These are phyloP conservation scores for Eledone cirrhosa DNA, from an alignment of 2,888 invertebrate genomes.

Conservation along the genomic window DNA sequence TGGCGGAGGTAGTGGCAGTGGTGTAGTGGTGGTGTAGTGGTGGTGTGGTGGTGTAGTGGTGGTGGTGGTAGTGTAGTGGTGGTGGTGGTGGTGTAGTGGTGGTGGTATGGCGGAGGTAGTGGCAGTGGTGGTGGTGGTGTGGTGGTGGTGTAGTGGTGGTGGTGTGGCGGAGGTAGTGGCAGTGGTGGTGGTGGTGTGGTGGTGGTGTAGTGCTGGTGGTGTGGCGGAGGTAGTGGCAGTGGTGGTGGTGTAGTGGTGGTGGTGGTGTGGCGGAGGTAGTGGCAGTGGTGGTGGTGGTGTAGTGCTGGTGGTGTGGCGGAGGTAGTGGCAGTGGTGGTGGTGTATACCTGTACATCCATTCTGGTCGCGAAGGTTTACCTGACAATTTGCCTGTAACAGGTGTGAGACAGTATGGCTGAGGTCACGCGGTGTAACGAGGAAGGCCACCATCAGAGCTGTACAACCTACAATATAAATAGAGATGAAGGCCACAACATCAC, in stretches of 20 bases:
- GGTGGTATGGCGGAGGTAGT: too few relatives aligned
- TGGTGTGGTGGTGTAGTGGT: not conserved
- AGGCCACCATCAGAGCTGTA: slow-evolving; percentile 50
- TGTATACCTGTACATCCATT: slow-evolving; percentile 48
- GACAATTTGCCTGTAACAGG: slow-evolving; percentile 43
- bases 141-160: not conserved
- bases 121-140: too few relatives aligned
- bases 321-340: not conserved
- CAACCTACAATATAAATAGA: slow-evolving; percentile 36
- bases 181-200: not conserved
- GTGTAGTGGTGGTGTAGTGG: not conserved
- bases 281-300: not conserved
- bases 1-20: not conserved
- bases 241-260: not conserved
- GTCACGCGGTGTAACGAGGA: slow-evolving; percentile 36
- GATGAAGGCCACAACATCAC: too few relatives aligned
- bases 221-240: too few relatives aligned
- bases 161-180: not conserved
- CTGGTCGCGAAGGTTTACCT: slow-evolving; percentile 40
- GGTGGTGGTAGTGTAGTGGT: too few relatives aligned
- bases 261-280: not conserved
- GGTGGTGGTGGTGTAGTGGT: too few relatives aligned
- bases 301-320: not conserved
- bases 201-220: not conserved
- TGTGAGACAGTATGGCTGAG: slow-evolving; percentile 41